Evolutionary conservation across 1,140 invertebrate species (phyloP), one percentile per base, ranked within the genome.

Genomic region (Drosophila erecta): DNA sequence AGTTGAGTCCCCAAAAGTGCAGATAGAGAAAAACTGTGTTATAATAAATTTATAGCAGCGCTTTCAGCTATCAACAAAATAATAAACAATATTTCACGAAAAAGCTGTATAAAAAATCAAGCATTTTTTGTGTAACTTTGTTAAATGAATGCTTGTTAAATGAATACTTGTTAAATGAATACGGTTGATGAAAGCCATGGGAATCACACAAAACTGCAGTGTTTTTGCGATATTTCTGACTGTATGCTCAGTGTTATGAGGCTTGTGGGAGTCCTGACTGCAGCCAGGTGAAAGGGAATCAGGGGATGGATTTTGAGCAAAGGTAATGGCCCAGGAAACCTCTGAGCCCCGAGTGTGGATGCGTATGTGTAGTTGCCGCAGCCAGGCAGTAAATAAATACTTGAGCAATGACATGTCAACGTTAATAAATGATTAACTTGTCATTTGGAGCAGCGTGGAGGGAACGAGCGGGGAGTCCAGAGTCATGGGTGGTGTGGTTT

Each of bases 401-500:
- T 87, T 89, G 76, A 87, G 80, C 69, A 89, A 87, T 84, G 79
- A 84, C 84, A 87, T 89, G 84, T 87, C 80, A 87, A 71, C 76
- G 75, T 80, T 80, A 87, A 87, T 89, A 89, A 87, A 87, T 87
- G 85, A 87, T 87, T 87, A 87, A 89, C 76, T 87, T 87, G 79
- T 84, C 84, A 76, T 71, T 75, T 69, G 74, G 49, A 73, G 79
- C 61, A 60, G 54, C 41, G 35, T 44, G 72, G 49, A 75, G 49
- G 14, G 50, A 41, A 24, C 44, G 11, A 27, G 12, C 5, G 60
- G 14, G 41, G 24, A 57, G 55, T 50, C 57, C 41, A 46, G 64
- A 17, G 17, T 17, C 17, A 17, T 53, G 46, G 14, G 33, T 35
- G 37, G 35, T 7, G 17, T 17, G 50, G 57, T 44, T 27, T 47